Conservation (phyloP, 2,113 vertebrate genomes). For the Malurus alboscapulatus region DNA sequence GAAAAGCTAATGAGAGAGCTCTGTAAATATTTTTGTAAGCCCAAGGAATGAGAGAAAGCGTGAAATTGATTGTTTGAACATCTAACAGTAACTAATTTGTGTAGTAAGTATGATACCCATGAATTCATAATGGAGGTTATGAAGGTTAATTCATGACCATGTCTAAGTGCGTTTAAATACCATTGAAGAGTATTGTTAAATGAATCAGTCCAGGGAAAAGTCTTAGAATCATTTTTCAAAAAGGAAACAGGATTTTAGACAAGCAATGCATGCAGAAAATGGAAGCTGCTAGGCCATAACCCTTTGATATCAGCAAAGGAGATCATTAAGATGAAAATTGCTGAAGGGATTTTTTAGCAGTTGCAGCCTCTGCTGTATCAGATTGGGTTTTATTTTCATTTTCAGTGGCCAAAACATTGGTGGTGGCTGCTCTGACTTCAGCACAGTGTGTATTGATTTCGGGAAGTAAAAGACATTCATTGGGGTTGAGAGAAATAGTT, state of each 20-base stretch:
- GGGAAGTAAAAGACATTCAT: neutral
- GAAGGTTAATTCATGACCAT: conserved; percentile 54
- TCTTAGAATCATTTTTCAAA: neutral
- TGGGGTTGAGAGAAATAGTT: neutral
- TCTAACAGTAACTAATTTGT: conserved; percentile 46
- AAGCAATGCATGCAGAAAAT: neutral
- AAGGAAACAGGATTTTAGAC: neutral
- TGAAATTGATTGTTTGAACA: conserved; percentile 54
- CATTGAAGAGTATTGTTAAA: conserved; percentile 16
- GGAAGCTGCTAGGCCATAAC: neutral
- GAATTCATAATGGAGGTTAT: conserved; percentile 12
- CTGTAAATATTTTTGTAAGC: conserved; percentile 59
- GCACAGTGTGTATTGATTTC: neutral
- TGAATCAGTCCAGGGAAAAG: neutral
- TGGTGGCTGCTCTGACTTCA: neutral
- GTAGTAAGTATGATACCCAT: conserved; percentile 6
- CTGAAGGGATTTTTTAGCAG: neutral
- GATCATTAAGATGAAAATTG: neutral
- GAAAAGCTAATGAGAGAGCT: conserved; percentile 37
- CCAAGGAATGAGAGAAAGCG: conserved; percentile 22
- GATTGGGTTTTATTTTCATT: neutral
- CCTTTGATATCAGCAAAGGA: neutral
- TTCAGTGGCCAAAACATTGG: neutral
- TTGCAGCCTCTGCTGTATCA: neutral
- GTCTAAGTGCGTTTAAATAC: conserved; percentile 44